These are phyloP conservation scores for Lepus timidus DNA, from an alignment of 2,113 vertebrate species.

Conservation along the genomic window DNA sequence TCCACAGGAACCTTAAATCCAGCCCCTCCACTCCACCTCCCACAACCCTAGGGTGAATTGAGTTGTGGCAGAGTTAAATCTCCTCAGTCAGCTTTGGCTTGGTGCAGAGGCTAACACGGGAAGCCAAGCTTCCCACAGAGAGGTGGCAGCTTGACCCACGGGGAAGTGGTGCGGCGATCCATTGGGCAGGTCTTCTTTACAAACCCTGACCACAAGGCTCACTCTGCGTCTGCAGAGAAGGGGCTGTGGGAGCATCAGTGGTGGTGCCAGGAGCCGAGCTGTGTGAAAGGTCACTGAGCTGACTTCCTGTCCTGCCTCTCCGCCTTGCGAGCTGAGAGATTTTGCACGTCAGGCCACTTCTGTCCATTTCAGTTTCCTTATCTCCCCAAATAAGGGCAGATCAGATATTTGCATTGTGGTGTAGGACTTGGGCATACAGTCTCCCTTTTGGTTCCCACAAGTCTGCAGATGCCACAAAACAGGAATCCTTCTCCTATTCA, in stretches of 20 bases:
- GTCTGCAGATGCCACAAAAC: background rate
- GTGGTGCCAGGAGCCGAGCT: constrained; percentile 37
- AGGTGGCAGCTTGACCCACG: background rate
- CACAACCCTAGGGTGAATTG: background rate
- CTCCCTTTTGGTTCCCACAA: background rate
- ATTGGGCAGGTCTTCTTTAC: background rate
- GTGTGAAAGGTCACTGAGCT: constrained; percentile 54
- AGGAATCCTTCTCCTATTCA: background rate
- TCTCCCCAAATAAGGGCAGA: background rate
- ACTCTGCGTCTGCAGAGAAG: background rate
- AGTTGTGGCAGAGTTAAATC: constrained; percentile 23
- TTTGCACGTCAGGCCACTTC: constrained; percentile 56
- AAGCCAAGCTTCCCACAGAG: constrained; percentile 36
- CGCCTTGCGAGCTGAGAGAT: background rate
- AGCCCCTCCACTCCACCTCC: no score
- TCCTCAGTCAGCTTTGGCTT: background rate
- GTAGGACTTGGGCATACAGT: background rate
- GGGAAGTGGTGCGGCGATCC: background rate
- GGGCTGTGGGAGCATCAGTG: background rate
- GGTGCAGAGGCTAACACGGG: background rate
- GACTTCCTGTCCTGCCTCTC: constrained; percentile 54
- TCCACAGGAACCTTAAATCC: background rate
- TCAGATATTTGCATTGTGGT: background rate
- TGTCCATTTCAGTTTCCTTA: constrained; percentile 51
- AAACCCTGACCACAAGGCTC: background rate